Evolutionary conservation across 1,140 invertebrate species (phyloP), one percentile per base, ranked within the genome.

Genomic region (Adelges cooleyi): DNA sequence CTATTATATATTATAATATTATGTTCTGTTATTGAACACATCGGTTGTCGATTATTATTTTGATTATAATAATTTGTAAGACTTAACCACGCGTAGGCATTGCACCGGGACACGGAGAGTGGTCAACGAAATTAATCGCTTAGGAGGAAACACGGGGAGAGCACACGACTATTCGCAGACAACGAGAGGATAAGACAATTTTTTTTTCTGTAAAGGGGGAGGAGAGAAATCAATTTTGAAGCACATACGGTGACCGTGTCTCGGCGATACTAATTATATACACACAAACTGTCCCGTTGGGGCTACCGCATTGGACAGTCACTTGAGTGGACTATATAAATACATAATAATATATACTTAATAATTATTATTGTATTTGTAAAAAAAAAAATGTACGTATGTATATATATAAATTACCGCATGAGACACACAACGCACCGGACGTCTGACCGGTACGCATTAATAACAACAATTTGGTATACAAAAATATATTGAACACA

Each of bases 201-300:
- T n/a, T n/a, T n/a, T n/a, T n/a, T n/a, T n/a, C n/a, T n/a, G 11
- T 2, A 0, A 0, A 6, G 29, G 9, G 1, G 33, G 10, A 13
- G n/a, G n/a, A 3, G 6, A 22, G 10, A 29, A 62, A 62, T 62
- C 42, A 33, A n/a, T 23, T 48, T 29, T 17, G 40, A 33, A 48
- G 42, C 56, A 48, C 56, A 62, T 62, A 62, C 56, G 56, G 56
- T 29, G 56, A 62, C 56, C 42, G 56, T 56, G 11, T 18, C 18
- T 20, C 36, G 20, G n/a, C 11, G 29, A 6, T 11, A 5, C 29
- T 54, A 54, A 54, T 54, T 54, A 54, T 38, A 54, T 17, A 23
- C 20, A 8, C 15, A 23, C 2, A 40, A 17, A 56, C 53, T 44
- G 38, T 44, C 53, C 53, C 29, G 52, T n/a, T 23, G 52, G 20